Evolutionary conservation across 2,113 vertebrate genomes (phyloP).

Genomic region (Psilopsiagon aurifrons): DNA sequence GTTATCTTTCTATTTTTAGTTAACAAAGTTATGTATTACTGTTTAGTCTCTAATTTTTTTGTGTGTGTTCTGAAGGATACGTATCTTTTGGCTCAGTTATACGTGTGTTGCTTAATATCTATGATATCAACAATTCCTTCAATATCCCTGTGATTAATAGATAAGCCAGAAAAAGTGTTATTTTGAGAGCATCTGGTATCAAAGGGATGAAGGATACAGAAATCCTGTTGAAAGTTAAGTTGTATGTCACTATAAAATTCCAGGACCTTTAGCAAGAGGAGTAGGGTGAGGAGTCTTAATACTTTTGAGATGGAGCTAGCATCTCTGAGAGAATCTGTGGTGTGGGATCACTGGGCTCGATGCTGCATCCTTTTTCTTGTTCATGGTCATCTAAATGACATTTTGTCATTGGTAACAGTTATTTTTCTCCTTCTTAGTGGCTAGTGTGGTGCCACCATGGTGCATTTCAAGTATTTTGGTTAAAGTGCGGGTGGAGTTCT

Average conservation of each 20-base stretch:
- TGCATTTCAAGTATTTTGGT: background rate
- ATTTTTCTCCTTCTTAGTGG: too few species aligned
- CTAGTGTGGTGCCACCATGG: too few species aligned
- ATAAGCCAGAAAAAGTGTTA: background rate
- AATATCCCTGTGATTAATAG: background rate
- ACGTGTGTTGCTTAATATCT: background rate
- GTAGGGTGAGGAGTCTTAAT: background rate
- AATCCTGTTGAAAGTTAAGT: background rate
- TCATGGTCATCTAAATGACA: background rate
- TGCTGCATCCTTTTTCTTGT: background rate
- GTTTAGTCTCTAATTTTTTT: background rate
- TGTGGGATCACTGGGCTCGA: background rate
- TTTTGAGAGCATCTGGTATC: background rate
- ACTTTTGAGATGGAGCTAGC: background rate
- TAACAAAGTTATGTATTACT: background rate
- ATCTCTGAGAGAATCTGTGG: background rate
- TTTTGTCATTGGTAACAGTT: too few species aligned
- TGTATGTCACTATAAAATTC: background rate
- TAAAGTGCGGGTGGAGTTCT: background rate
- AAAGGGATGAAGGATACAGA: background rate
- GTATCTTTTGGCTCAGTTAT: background rate
- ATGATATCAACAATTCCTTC: background rate
- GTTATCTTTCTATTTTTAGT: background rate
- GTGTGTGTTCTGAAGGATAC: background rate
- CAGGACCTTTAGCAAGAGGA: background rate